A percentile compares a stretch with the other conserved stretches of the same genome.
phyloP scores from a whole-genome alignment of 2,113 vertebrate genomes.

The Strix aluco region DNA sequence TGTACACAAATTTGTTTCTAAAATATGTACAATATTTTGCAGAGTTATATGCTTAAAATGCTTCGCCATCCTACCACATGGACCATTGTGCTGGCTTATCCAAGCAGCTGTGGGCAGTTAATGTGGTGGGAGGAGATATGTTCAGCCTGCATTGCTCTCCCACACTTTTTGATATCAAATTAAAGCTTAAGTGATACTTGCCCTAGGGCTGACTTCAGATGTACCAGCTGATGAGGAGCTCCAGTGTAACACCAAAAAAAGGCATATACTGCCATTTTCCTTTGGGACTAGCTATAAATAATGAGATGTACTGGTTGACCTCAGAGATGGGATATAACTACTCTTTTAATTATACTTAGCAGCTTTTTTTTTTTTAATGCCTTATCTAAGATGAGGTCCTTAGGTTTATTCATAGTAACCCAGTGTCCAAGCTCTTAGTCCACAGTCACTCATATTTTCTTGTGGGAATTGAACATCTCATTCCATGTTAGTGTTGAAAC shows the following conservation, averaged over 20 bases:
- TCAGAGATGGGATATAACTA: not conserved
- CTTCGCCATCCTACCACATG: not conserved
- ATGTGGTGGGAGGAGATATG: not conserved
- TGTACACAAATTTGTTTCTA: not conserved
- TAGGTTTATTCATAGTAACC: slow-evolving; percentile 40
- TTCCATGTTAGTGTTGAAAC: not conserved
- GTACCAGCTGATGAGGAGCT: not conserved
- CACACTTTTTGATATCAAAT: not conserved
- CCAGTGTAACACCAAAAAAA: slow-evolving; percentile 43
- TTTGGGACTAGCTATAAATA: slow-evolving; percentile 39
- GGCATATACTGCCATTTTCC: slow-evolving; percentile 32
- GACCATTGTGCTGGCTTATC: not conserved
- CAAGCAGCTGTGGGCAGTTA: not conserved
- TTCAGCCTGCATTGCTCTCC: not conserved
- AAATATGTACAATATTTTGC: not conserved
- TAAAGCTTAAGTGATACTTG: not conserved
- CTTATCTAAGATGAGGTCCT: not conserved
- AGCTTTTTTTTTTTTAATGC: not conserved
- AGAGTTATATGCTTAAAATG: not conserved
- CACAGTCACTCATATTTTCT: not conserved
- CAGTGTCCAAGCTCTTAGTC: not conserved
- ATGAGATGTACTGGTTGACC: not conserved
- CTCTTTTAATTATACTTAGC: not conserved
- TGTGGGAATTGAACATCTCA: slow-evolving; percentile 26
- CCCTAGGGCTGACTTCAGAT: not conserved